These are phyloP conservation scores for Lithophane ornitopus DNA, from an alignment of 2,888 invertebrate species.

Conservation along the genomic window DNA sequence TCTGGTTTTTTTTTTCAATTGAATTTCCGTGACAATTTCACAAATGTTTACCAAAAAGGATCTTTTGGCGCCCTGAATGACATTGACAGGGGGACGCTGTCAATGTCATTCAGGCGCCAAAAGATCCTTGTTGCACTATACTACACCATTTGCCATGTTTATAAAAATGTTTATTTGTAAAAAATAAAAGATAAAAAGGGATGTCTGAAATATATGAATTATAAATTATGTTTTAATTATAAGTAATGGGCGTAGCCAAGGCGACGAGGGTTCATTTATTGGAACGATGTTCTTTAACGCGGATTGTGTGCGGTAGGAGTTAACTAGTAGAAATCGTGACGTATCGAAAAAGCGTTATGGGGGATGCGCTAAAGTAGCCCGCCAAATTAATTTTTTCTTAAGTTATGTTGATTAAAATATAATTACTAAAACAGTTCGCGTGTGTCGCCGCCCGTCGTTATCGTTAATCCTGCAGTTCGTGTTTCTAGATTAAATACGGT, in stretches of 20 bases:
- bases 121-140: not conserved
- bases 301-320: too few relatives aligned
- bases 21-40: not conserved
- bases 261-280: not conserved
- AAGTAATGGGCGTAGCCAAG: conserved; percentile 17
- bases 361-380: too few relatives aligned
- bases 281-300: too few relatives aligned
- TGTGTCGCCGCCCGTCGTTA: not conserved
- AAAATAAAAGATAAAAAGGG: not conserved
- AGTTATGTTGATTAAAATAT: too few relatives aligned
- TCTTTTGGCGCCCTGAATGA: too few relatives aligned
- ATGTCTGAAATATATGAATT: conserved; percentile 19
- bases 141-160: too few relatives aligned
- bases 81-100: too few relatives aligned
- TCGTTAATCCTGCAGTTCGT: not conserved
- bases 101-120: not conserved
- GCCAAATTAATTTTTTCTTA: too few relatives aligned
- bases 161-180: not conserved
- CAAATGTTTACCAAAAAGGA: not conserved
- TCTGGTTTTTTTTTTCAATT: too few relatives aligned
- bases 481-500: not conserved
- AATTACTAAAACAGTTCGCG: not conserved
- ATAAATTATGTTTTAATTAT: not conserved
- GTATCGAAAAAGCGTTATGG: too few relatives aligned
- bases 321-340: too few relatives aligned